Percentiles rank a stretch among this genome's conserved stretches.
Conservation (phyloP, 2,113 vertebrate species). For the Neolamprologus modestus region DNA sequence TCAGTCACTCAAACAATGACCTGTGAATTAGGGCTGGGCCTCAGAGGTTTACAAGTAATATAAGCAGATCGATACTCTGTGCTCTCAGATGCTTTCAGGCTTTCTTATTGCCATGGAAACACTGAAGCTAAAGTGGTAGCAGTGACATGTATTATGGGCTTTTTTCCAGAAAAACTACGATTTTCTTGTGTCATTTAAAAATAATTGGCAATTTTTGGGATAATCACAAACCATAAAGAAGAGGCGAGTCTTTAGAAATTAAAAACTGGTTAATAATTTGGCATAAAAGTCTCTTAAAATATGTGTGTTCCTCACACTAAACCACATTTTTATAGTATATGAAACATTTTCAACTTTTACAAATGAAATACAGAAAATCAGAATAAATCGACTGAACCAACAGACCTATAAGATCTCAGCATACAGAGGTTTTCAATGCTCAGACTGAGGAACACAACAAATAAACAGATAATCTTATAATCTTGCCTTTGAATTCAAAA, state of each 20-base stretch:
- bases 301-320: neutral
- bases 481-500: neutral
- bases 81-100: neutral
- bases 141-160: neutral
- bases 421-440: neutral
- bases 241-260: neutral
- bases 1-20: constrained; percentile 7
- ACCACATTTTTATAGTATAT: neutral
- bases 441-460: neutral
- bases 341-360: neutral
- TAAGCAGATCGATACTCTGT: constrained; percentile 5
- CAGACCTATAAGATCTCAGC: neutral
- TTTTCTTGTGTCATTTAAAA: neutral
- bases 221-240: neutral
- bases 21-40: constrained; percentile 15
- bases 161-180: fast-evolving
- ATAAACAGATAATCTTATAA: neutral
- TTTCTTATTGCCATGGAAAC: constrained; percentile 15
- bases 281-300: neutral
- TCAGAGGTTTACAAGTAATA: constrained; percentile 37
- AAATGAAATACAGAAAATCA: neutral
- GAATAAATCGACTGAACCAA: neutral
- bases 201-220: neutral
- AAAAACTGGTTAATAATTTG: neutral
- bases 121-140: neutral